Evolutionary conservation across 2,888 invertebrate genomes (phyloP).

Genomic region (Lasioglossum zephyrum): DNA sequence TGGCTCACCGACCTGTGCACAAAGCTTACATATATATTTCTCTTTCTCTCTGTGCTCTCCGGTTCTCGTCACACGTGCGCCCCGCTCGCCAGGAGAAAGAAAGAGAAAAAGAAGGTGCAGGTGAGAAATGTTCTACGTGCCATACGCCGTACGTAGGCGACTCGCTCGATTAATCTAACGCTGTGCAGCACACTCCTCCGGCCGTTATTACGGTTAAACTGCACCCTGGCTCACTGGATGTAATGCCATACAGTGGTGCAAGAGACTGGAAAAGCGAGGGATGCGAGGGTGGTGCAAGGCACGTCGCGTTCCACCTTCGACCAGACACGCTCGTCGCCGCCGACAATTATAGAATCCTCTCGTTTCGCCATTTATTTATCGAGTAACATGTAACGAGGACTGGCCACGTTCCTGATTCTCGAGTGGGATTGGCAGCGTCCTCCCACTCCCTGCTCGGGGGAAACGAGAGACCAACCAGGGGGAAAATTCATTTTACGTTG

Average conservation of each 20-base stretch:
- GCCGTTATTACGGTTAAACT: conserved; percentile 54
- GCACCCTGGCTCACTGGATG: conserved; percentile 38
- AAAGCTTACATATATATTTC: no score
- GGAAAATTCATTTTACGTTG: conserved; percentile 2
- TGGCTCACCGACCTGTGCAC: no score
- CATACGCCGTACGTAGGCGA: conserved; percentile 59
- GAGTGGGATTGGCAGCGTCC: not conserved
- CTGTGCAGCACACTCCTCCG: conserved; percentile 40
- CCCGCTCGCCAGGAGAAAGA: not conserved
- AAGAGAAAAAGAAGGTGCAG: conserved; percentile 37
- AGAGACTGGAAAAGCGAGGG: conserved; percentile 47
- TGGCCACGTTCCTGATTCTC: not conserved
- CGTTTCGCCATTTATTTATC: not conserved
- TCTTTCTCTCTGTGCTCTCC: not conserved
- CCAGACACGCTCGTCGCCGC: not conserved
- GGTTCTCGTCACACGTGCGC: conserved; percentile 33
- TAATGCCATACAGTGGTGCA: conserved; percentile 50
- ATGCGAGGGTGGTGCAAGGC: conserved; percentile 13
- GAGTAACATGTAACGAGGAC: conserved; percentile 7
- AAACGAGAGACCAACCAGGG: not conserved
- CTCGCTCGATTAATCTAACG: conserved; percentile 60
- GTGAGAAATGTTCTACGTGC: conserved; percentile 62
- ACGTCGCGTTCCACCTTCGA: conserved; percentile 15
- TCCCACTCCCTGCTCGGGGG: not conserved
- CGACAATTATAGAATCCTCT: conserved; percentile 4